These are phyloP conservation scores for Heliocidaris tuberculata DNA, from an alignment of 35 echinoderm and acorn worm species.

Conservation along the genomic window DNA sequence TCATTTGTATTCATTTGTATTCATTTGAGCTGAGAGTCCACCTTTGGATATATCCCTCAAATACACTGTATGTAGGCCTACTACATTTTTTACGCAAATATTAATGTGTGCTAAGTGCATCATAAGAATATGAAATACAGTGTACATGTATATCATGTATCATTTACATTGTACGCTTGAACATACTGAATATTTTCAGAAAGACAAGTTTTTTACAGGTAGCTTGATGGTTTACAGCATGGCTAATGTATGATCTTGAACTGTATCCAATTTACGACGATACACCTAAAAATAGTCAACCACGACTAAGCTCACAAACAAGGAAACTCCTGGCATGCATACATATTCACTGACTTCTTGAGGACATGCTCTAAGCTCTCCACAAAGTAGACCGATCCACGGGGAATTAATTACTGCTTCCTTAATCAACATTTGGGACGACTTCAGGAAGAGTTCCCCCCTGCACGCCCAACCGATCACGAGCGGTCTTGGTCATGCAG, in stretches of 20 bases:
- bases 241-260: neutral
- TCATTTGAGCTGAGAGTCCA: no score
- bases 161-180: neutral
- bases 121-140: neutral
- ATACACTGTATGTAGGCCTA: no score
- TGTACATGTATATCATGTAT: neutral
- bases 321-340: neutral
- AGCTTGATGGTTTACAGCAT: neutral
- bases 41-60: no score
- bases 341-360: neutral
- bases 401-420: slow-evolving; percentile 33
- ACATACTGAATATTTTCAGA: neutral
- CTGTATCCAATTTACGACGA: neutral
- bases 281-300: neutral
- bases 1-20: no score
- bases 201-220: neutral
- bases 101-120: neutral
- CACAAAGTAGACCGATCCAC: neutral
- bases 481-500: slow-evolving; percentile 21
- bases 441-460: neutral
- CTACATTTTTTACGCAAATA: neutral
- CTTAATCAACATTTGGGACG: slow-evolving; percentile 36
- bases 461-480: neutral
- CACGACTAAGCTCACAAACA: neutral
- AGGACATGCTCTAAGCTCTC: neutral